These are phyloP conservation scores for Axinella damicornis DNA, from an alignment of 37 sponge, comb jelly and placozoan genomes.

Conservation along the genomic window DNA sequence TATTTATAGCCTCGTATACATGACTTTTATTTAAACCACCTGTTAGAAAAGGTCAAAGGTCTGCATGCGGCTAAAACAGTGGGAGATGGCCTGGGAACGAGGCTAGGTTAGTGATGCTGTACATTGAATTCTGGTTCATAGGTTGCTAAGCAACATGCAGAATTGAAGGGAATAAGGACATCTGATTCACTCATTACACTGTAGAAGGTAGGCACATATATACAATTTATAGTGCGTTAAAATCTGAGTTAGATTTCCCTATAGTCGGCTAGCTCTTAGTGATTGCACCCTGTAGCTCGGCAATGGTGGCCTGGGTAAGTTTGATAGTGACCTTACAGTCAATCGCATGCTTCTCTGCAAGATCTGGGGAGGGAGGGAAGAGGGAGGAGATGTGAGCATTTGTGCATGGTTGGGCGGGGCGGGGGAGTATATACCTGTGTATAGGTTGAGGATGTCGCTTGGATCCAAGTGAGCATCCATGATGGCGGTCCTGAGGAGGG, in stretches of 20 bases:
- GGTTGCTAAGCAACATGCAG: too few relatives aligned
- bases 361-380: slow-evolving; percentile 5
- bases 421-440: slow-evolving; percentile 35
- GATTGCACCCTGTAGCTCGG: slow-evolving; percentile 16
- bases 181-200: too few relatives aligned
- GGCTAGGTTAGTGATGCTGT: too few relatives aligned
- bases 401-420: not conserved
- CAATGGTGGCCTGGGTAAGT: slow-evolving; percentile 19
- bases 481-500: slow-evolving; percentile 66
- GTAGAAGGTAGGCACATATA: not conserved
- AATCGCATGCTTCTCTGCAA: slow-evolving; percentile 54
- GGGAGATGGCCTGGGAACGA: too few relatives aligned
- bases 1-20: too few relatives aligned
- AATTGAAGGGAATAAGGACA: too few relatives aligned
- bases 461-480: slow-evolving; percentile 90
- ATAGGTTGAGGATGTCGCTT: slow-evolving; percentile 92
- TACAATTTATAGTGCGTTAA: not conserved
- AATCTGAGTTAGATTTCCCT: not conserved
- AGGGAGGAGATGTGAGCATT: not conserved
- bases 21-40: too few relatives aligned
- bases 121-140: too few relatives aligned
- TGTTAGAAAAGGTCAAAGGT: too few relatives aligned
- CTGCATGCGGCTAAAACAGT: too few relatives aligned
- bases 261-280: slow-evolving; percentile 1
- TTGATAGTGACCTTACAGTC: slow-evolving; percentile 20